These are phyloP conservation scores for Notechis scutatus DNA, from an alignment of 2,113 vertebrate species.

Conservation along the genomic window DNA sequence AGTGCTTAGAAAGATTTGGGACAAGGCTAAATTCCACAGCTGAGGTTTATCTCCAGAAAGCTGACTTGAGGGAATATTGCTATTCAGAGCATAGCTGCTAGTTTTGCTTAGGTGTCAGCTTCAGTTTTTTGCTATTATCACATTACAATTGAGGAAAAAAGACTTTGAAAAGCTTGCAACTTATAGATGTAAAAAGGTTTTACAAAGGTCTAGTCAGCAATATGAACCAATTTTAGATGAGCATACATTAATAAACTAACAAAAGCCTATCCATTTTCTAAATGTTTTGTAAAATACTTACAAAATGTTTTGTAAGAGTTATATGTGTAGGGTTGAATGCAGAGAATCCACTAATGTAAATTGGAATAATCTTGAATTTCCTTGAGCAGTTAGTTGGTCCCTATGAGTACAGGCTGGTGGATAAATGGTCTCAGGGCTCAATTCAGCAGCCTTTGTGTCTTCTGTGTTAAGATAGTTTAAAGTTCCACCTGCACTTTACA, in stretches of 20 bases:
- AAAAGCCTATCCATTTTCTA: no score
- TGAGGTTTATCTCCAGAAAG: background rate
- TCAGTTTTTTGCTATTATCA: background rate
- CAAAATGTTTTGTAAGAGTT: background rate
- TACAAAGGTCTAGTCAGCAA: background rate
- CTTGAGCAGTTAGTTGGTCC: background rate
- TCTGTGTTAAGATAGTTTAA: background rate
- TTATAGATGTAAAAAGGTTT: background rate
- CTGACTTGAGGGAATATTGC: background rate
- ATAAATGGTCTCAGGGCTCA: background rate
- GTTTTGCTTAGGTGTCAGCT: background rate
- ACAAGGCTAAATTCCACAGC: background rate
- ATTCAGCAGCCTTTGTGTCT: background rate
- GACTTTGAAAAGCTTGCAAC: background rate
- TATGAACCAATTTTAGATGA: background rate
- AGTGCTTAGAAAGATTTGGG: background rate
- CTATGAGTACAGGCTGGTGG: background rate
- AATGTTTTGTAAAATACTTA: background rate
- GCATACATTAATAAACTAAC: background rate
- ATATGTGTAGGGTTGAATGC: background rate
- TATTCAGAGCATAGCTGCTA: background rate
- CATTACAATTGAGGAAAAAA: background rate
- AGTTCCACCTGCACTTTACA: background rate
- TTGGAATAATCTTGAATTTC: background rate
- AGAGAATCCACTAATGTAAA: background rate